phyloP scores from a whole-genome alignment of 2,113 vertebrate genomes.

The Heliornis fulica region DNA sequence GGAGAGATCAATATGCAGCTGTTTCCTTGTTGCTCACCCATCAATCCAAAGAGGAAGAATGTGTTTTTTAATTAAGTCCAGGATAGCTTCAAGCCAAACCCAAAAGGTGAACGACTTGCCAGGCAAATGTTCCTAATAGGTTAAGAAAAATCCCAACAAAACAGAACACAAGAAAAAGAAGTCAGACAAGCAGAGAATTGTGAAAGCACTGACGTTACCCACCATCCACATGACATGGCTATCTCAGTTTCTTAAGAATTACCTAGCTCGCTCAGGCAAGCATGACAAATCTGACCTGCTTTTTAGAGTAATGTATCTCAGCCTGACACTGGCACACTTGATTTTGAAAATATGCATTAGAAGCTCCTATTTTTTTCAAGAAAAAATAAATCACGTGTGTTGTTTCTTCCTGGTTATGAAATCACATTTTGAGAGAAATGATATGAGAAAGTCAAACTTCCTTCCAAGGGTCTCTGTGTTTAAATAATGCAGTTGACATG shows the following conservation, averaged over 20 bases:
- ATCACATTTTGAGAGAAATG: not conserved
- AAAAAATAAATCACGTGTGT: not conserved
- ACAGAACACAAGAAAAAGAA: not conserved
- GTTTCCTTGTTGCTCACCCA: conserved; percentile 77
- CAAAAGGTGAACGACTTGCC: conserved; percentile 95
- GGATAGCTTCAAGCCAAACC: conserved; percentile 94
- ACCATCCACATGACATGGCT: not conserved
- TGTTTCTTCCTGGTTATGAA: not conserved
- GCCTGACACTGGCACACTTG: not conserved
- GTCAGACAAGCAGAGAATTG: not conserved
- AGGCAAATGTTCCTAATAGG: conserved; percentile 87
- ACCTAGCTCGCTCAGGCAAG: not conserved
- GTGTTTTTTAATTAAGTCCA: conserved; percentile 97
- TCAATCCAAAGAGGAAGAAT: conserved; percentile 97
- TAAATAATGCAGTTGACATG: not conserved
- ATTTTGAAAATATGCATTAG: not conserved
- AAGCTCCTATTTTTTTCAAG: not conserved
- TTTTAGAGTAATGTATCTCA: not conserved
- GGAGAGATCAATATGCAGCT: not conserved
- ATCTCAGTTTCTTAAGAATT: not conserved
- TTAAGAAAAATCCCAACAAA: not conserved
- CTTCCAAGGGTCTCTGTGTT: not conserved
- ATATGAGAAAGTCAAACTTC: not conserved
- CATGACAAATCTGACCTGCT: not conserved
- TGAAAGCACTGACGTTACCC: not conserved